phyloP scores from a whole-genome alignment of 2,113 vertebrate genomes.

The Sturnus vulgaris region DNA sequence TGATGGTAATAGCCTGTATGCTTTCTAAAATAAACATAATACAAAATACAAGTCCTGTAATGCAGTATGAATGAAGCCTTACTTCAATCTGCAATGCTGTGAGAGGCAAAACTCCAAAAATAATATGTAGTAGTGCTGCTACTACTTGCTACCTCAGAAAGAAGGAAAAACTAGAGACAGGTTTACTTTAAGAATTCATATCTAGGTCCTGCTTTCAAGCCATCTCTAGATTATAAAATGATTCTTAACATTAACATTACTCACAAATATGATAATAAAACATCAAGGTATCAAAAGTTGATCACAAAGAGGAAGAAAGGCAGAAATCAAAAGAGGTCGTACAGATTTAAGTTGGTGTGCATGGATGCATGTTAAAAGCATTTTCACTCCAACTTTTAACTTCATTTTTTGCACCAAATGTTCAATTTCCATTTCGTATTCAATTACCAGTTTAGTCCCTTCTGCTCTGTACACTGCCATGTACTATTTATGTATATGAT shows the following conservation, averaged over 20 bases:
- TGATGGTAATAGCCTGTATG: neutral
- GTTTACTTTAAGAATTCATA: neutral
- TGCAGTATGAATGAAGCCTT: conserved; percentile 2
- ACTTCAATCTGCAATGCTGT: neutral
- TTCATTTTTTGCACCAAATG: neutral
- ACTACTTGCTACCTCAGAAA: neutral
- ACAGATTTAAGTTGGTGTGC: neutral
- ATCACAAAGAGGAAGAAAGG: neutral
- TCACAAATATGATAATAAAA: neutral
- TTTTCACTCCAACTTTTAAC: neutral
- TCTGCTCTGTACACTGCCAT: neutral
- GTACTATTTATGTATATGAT: neutral
- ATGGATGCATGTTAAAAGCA: rapidly evolving
- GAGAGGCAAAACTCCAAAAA: conserved; percentile 15
- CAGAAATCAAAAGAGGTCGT: neutral
- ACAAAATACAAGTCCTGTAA: conserved; percentile 25
- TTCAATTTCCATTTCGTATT: neutral
- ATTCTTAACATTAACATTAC: neutral
- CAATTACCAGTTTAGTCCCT: neutral
- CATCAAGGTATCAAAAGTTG: neutral
- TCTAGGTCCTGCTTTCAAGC: neutral
- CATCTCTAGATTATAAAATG: neutral
- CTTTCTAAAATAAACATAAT: conserved; percentile 11
- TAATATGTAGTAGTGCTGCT: neutral
- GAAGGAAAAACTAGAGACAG: neutral